Evolutionary conservation across 2,113 vertebrate genomes (phyloP).

Genomic region (Meriones unguiculatus): DNA sequence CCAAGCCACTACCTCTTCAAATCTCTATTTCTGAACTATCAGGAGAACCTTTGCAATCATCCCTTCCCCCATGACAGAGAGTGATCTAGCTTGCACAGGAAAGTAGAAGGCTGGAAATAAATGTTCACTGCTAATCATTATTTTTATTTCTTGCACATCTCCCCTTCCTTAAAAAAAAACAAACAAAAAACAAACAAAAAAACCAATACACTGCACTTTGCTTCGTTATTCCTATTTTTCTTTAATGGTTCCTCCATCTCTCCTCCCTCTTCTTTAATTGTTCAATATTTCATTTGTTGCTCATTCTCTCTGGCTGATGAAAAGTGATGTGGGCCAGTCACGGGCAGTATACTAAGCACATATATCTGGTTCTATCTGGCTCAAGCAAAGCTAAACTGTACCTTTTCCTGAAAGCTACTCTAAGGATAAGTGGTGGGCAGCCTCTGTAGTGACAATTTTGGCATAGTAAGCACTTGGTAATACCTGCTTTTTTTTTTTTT

Average conservation of each 20-base stretch:
- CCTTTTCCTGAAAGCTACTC: conserved; percentile 15
- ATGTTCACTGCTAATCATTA: neutral
- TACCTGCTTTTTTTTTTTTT: conserved; percentile 20
- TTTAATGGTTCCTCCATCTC: neutral
- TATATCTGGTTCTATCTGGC: conserved; percentile 18
- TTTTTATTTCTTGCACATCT: neutral
- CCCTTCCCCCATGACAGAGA: neutral
- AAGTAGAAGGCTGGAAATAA: neutral
- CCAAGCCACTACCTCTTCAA: neutral
- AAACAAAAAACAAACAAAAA: too few relatives aligned
- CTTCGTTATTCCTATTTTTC: conserved; percentile 52
- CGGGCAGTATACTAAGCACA: neutral
- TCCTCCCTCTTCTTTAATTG: conserved; percentile 35
- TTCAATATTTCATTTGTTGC: conserved; percentile 45
- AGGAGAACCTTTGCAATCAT: neutral
- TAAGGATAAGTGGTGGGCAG: conserved; percentile 4
- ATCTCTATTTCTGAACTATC: conserved; percentile 51
- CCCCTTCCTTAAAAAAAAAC: neutral
- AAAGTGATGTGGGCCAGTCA: conserved; percentile 45
- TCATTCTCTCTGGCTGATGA: conserved; percentile 61
- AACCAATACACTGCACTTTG: neutral
- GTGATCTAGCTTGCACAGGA: neutral
- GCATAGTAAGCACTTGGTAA: conserved; percentile 19
- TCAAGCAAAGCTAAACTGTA: neutral
- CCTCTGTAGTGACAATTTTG: neutral